Conservation (phyloP, 1,140 invertebrate species). For the Armadillidium nasatum region DNA sequence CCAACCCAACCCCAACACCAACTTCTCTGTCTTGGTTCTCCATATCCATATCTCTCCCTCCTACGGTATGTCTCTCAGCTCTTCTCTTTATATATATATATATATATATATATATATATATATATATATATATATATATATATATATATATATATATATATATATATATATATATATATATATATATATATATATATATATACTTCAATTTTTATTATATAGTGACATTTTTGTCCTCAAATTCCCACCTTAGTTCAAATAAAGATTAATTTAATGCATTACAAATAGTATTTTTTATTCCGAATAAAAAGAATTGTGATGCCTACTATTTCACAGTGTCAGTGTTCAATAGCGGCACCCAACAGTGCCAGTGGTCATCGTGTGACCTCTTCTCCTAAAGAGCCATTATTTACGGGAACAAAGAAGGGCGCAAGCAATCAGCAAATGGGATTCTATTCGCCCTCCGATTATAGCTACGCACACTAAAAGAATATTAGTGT, state of each 20-base stretch:
- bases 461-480: background rate
- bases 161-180: background rate
- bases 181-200: no score
- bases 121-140: background rate
- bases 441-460: background rate
- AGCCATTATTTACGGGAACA: background rate
- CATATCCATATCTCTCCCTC: background rate
- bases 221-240: background rate
- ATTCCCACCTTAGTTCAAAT: background rate
- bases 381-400: background rate
- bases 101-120: background rate
- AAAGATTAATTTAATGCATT: background rate
- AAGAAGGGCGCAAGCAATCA: background rate
- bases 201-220: no score
- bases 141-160: constrained; percentile 14
- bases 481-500: background rate
- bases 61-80: no score
- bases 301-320: background rate
- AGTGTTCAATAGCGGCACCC: background rate
- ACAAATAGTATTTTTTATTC: background rate
- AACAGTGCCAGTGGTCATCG: background rate
- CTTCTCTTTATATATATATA: no score
- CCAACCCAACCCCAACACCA: no score
- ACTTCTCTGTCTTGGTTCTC: background rate
- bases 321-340: background rate